Evolutionary conservation across 1,140 invertebrate genomes (phyloP), one percentile per base, ranked within the genome.

Genomic region (Drosophila sturtevanti): DNA sequence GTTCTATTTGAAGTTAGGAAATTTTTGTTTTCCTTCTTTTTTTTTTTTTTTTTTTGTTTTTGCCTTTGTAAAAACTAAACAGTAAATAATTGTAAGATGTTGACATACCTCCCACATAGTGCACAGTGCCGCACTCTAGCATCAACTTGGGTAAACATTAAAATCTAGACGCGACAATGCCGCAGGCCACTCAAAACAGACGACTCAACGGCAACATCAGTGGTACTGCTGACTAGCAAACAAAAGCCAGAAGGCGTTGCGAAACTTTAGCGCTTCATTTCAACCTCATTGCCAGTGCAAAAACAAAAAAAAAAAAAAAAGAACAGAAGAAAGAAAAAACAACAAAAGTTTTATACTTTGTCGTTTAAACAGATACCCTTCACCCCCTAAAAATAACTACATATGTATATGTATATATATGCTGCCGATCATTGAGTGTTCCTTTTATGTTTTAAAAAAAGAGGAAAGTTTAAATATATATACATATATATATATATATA

Each of bases 221-320:
- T 16, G 41, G 14, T 24, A 81, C 31, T 48, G 59, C 31, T 48
- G 59, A 63, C 65, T 69, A 72, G 27, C 81, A 85, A 85, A 85
- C 82, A 86, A 86, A 48, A 86, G 81, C 79, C 82, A 87, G 70
- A 87, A 86, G 82, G 82, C 82, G 82, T 87, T 87, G 82, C 82
- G 71, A 86, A 86, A 86, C 81, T 87, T 86, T 86, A 73, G 78
- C 82, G 78, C 82, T 79, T 87, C 81, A 86, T 87, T 48, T 87
- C 81, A 79, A 75, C 78, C 82, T 87, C 75, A 79, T 75, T 68
- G 72, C 75, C 62, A 89, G 79, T 80, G 77, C 64, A 77, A 72
- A 89, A 48, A 48, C 3, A 48, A 9, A 41, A 44, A 44, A 48
- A 48, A 11, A 48, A 21, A 44, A 44, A 16, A 14, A 41, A 41